A percentile compares a stretch with the other conserved stretches of the same genome.
Conservation (phyloP, 2,113 vertebrate genomes). For the Drymodes brunneopygia region DNA sequence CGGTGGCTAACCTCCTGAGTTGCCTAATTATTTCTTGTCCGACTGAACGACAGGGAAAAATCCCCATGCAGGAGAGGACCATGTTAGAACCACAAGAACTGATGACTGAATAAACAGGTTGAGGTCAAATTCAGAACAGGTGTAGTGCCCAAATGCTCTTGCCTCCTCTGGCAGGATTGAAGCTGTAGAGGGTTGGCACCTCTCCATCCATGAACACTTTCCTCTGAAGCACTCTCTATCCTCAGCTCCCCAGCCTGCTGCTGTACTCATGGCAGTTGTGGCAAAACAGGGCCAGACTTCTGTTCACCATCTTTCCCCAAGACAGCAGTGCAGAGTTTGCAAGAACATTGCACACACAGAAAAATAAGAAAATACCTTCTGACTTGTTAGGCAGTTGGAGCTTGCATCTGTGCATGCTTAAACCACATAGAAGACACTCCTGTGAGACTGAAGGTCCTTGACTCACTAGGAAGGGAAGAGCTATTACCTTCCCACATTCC, state of each 20-base stretch:
- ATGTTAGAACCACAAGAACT: neutral
- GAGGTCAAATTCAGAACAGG: neutral
- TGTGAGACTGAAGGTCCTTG: neutral
- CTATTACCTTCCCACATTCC: neutral
- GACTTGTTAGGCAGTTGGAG: accelerated
- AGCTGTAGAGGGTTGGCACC: neutral
- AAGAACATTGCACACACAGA: neutral
- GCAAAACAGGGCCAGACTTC: neutral
- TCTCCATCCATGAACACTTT: neutral
- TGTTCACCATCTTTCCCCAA: neutral
- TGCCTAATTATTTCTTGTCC: too few relatives aligned
- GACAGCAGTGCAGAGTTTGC: neutral
- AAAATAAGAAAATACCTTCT: neutral
- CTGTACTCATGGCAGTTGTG: neutral
- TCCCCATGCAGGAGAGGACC: neutral
- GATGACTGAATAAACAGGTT: neutral
- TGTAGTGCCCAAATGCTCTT: neutral
- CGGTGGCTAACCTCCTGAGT: too few relatives aligned
- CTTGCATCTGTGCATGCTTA: neutral
- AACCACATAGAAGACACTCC: neutral
- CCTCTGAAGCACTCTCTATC: neutral
- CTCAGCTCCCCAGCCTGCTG: neutral
- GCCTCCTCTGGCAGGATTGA: neutral
- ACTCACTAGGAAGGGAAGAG: neutral
- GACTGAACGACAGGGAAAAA: too few relatives aligned